phyloP scores from a whole-genome alignment of 2,113 vertebrate genomes.

The Oreochromis tanganicae region DNA sequence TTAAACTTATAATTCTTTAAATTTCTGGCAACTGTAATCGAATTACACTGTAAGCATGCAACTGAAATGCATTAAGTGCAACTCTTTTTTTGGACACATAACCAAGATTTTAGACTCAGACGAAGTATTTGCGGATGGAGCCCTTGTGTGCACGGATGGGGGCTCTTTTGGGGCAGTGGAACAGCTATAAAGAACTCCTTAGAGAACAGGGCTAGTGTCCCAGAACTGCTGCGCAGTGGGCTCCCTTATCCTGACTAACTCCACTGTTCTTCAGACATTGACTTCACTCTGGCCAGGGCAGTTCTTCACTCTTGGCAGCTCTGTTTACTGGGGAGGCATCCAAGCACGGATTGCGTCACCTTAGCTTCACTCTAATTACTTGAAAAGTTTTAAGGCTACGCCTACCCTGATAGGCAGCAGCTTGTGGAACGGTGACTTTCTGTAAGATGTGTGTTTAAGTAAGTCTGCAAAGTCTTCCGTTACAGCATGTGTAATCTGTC shows the following conservation, averaged over 20 bases:
- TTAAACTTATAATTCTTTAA: neutral
- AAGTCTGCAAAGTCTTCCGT: neutral
- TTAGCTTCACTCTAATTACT: conserved; percentile 53
- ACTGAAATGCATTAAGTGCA: neutral
- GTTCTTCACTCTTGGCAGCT: conserved; percentile 38
- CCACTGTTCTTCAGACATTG: conserved; percentile 50
- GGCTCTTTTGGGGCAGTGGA: neutral
- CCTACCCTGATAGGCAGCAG: conserved; percentile 23
- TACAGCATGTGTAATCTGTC: conserved; percentile 12
- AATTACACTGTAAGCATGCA: neutral
- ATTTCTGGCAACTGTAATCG: neutral
- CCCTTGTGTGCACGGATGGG: neutral
- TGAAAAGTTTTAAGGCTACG: conserved; percentile 27
- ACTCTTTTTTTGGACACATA: neutral
- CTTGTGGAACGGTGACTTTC: conserved; percentile 9
- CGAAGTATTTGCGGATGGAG: conserved; percentile 10
- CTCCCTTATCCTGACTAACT: conserved; percentile 50
- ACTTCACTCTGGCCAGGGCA: conserved; percentile 28
- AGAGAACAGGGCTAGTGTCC: conserved; percentile 31
- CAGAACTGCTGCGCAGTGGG: conserved; percentile 34
- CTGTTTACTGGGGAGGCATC: conserved; percentile 33
- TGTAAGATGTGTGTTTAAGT: conserved; percentile 3
- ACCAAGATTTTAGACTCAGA: neutral
- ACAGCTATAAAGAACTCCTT: conserved; percentile 30
- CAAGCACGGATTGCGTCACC: conserved; percentile 53